Evolutionary conservation across 2,888 invertebrate species (phyloP).

Genomic region (Morpho deidamia): DNA sequence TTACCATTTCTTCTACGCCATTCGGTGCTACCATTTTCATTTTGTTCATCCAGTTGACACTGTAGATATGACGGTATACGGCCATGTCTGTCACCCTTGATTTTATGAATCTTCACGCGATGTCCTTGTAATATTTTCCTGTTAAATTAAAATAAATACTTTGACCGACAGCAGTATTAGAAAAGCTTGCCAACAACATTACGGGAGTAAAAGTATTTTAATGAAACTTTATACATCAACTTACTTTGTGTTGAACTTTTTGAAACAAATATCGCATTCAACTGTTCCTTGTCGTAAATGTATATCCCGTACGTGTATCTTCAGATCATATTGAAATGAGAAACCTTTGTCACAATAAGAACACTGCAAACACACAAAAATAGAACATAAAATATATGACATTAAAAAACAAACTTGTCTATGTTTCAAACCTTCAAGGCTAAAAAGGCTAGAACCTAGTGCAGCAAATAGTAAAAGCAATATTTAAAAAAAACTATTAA

Average conservation of each 20-base stretch:
- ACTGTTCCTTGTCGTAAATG: constrained; percentile 64
- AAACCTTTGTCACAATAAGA: constrained; percentile 67
- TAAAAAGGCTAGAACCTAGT: too few species aligned
- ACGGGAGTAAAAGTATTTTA: neutral
- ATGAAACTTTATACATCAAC: constrained; percentile 21
- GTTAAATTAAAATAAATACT: constrained; percentile 10
- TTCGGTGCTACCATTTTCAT: neutral
- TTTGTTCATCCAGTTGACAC: constrained; percentile 39
- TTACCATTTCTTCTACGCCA: neutral
- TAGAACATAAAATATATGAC: neutral
- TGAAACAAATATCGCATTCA: constrained; percentile 63
- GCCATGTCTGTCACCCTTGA: constrained; percentile 61
- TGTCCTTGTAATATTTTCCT: constrained; percentile 71
- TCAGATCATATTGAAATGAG: constrained; percentile 65
- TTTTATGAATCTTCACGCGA: constrained; percentile 62
- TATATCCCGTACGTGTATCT: constrained; percentile 60
- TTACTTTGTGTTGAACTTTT: constrained; percentile 69
- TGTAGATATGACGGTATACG: constrained; percentile 61
- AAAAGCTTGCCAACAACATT: too few species aligned
- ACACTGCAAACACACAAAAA: constrained; percentile 45
- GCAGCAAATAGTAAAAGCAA: too few species aligned
- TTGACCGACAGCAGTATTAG: neutral
- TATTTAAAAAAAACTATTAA: too few species aligned
- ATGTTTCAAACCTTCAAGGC: too few species aligned
- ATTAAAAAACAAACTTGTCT: too few species aligned